Evolutionary conservation across 2,888 invertebrate species (phyloP), one percentile per base, ranked within the genome.

Genomic region (Cordilura impudica): DNA sequence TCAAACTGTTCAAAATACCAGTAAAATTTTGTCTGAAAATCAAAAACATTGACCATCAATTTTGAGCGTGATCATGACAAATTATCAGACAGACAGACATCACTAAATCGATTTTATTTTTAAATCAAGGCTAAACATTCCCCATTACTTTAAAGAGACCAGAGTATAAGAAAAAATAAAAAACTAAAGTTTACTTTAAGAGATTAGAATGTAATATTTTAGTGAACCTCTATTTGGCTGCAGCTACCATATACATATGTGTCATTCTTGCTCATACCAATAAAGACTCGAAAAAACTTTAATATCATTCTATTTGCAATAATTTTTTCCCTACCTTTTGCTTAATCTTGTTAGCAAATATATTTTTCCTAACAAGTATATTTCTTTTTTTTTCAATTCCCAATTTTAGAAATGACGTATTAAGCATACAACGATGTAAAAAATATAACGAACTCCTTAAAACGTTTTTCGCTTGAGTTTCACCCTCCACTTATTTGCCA

Each of bases 401-500:
- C 61, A 1, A n/a, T 35, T 49, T 63, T 49, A 63, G 49, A 63
- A 63, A 51, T 63, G 63, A 49, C 23, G 45, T 23, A 5, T 29
- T 47, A 53, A n/a, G 26, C 26, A n/a, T 16, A 16, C n/a, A 47
- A 49, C 49, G 47, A 31, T 29, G 45, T 10, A 45, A 61, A 26
- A 31, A 23, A 63, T 35, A 49, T 63, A 63, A 63, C 49, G 63
- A 63, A 51, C 31, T 49, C 35, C 63, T 63, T 31, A 43, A 45
- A 58, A 12, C 4, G 49, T 26, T 14, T 39, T 39, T 39, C 4
- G 1, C n/a, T n/a, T n/a, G 35, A 39, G n/a, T n/a, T 39, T 39
- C 35, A 39, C 35, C 35, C 35, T 39, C 35, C n/a, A 39, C n/a
- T 39, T 39, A 23, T 58, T 58, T 43, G 39, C 43, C 53, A 53